Evolutionary conservation across 2,797 vertebrate genomes (phyloP).

Genomic region (Muscicapa striata): DNA sequence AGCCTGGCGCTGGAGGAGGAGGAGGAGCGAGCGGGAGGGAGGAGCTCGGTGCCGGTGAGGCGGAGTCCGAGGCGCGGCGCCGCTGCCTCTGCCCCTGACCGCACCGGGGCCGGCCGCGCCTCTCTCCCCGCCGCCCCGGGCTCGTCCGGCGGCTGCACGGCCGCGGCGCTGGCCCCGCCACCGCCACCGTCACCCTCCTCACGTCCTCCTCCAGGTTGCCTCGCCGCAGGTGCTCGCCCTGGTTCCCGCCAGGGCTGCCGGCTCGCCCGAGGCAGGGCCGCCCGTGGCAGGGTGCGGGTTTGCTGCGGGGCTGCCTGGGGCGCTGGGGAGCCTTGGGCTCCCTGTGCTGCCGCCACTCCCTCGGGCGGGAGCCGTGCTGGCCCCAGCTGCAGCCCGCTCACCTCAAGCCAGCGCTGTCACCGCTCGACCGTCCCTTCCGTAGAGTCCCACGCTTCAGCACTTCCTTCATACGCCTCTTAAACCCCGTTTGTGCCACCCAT

Average conservation of each 20-base stretch:
- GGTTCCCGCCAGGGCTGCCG: not conserved
- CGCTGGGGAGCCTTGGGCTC: not conserved
- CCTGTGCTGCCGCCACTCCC: not conserved
- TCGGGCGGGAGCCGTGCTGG: not conserved
- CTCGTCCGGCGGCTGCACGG: constrained; percentile 47
- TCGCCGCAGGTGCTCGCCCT: not conserved
- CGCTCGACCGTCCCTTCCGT: not conserved
- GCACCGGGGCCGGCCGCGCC: constrained; percentile 34
- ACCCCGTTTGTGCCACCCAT: not conserved
- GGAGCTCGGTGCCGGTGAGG: constrained; percentile 63
- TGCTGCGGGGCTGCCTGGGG: not conserved
- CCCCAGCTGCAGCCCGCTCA: not conserved
- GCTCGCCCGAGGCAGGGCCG: not conserved
- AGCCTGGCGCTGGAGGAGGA: constrained; percentile 29
- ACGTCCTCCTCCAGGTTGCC: not conserved
- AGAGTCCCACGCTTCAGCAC: not conserved
- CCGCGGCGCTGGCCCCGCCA: not conserved
- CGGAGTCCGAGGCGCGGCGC: constrained; percentile 68
- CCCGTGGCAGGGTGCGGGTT: not conserved
- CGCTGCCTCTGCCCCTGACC: not conserved
- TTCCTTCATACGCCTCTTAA: not conserved
- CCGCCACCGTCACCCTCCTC: too few species aligned
- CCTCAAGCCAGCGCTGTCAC: not conserved
- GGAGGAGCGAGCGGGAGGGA: not conserved
- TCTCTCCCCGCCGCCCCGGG: not conserved